phyloP scores from a whole-genome alignment of 2,888 invertebrate species.

The Dryocosmus kuriphilus region DNA sequence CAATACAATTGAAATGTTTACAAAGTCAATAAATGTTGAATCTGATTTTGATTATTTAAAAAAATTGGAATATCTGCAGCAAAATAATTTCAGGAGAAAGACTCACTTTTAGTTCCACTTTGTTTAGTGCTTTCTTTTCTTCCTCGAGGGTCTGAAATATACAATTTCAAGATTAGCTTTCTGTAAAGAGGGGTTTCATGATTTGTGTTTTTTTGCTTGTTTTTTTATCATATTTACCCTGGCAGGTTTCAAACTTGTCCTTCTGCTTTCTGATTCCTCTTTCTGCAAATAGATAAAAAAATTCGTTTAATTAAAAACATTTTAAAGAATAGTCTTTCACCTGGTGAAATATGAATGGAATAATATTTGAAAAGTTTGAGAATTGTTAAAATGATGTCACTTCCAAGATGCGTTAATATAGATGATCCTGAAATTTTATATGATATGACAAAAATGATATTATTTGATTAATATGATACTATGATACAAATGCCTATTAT shows the following conservation, averaged over 20 bases:
- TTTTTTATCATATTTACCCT: conserved; percentile 63
- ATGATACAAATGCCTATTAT: background rate
- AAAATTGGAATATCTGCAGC: background rate
- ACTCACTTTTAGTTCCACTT: conserved; percentile 78
- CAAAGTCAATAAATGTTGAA: background rate
- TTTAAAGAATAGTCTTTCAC: background rate
- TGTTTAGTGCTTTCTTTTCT: conserved; percentile 72
- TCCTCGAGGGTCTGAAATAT: conserved; percentile 63
- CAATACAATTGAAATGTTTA: too few species aligned
- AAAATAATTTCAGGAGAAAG: background rate
- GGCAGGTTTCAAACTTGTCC: conserved; percentile 66
- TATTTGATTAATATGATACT: background rate
- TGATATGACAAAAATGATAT: background rate
- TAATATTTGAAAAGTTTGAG: background rate
- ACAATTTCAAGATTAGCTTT: conserved; percentile 14
- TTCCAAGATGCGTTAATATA: background rate
- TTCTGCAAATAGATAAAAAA: conserved; percentile 65
- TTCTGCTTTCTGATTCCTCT: conserved; percentile 66
- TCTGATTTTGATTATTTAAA: background rate
- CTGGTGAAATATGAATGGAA: background rate
- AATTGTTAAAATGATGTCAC: background rate
- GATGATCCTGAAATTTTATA: background rate
- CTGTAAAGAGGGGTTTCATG: background rate
- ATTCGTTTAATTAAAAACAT: background rate
- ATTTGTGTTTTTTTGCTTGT: background rate